phyloP scores from a whole-genome alignment of 1,140 invertebrate genomes.

The Ditylenchus dipsaci region DNA sequence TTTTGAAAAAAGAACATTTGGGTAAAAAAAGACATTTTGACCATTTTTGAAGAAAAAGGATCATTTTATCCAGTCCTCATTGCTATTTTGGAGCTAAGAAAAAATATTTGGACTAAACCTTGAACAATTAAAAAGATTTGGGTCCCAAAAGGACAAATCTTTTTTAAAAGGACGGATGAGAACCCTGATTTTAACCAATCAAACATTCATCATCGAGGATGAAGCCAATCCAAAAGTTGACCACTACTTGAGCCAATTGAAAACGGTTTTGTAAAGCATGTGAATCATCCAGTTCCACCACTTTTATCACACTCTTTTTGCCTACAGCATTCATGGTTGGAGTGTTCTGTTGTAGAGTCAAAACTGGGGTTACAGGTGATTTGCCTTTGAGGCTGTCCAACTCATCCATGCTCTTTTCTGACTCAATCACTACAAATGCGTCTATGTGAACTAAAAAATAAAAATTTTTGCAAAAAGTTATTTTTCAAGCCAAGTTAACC shows the following conservation, averaged over 20 bases:
- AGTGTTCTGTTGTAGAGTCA: neutral
- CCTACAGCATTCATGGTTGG: slow-evolving; percentile 1
- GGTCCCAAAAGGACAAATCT: too few species aligned
- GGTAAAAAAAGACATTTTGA: too few species aligned
- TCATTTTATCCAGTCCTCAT: too few species aligned
- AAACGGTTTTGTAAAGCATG: slow-evolving; percentile 1
- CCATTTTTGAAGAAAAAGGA: too few species aligned
- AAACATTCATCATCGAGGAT: slow-evolving; percentile 33
- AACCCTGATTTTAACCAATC: too few species aligned
- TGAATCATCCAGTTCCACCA: neutral
- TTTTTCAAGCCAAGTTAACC: neutral
- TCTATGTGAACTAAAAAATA: neutral
- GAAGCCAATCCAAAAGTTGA: slow-evolving; percentile 31
- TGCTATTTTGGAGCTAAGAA: too few species aligned
- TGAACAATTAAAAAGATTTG: too few species aligned
- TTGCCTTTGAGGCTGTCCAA: neutral
- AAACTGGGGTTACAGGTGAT: neutral
- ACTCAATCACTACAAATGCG: neutral
- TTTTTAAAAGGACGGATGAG: too few species aligned
- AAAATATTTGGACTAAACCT: too few species aligned
- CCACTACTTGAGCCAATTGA: slow-evolving; percentile 20
- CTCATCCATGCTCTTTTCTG: neutral
- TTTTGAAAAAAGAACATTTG: too few species aligned
- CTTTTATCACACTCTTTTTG: slow-evolving; percentile 11
- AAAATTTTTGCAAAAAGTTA: too few species aligned